Evolutionary conservation across 2,797 vertebrate genomes (phyloP), one percentile per base, ranked within the genome.

Genomic region (Acomys russatus): DNA sequence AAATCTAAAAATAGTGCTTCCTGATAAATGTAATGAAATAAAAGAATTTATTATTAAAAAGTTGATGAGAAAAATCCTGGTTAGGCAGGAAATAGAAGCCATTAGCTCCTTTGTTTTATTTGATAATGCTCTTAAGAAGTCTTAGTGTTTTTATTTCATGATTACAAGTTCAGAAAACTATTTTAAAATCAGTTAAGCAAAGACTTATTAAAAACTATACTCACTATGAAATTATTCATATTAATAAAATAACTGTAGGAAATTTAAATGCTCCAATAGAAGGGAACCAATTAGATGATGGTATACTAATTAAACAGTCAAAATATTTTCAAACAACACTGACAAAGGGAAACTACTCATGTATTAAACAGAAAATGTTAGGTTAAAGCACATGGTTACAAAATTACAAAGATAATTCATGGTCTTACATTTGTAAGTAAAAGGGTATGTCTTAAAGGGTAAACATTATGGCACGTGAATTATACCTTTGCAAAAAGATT

Each of bases 191-290:
- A 66, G 82, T 51, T 84, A 84, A 66, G 82, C 28, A 66, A 84
- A 84, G 17, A 66, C 82, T 49, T 84, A 84, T 30, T 44, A 74
- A 63, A 79, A 83, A 44, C n/a, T 63, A 28, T 28, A 82, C 33
- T 80, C 28, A 80, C n/a, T 63, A 83, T 30, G 79, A 83, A 83
- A 83, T 63, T 83, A 83, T 38, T 82, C n/a, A 63, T 83, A 83
- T 83, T 64, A 83, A 59, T 44, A 83, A 83, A 83, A 68, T 66
- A 84, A 84, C 82, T 66, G 14, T 18, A 84, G 28, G 18, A 33
- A 84, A 84, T 84, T 33, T 84, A 84, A 84, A 84, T 66, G 82
- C 17, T 49, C 61, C 5, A 44, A 84, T 49, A 49, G 28, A 33
- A 61, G 54, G 33, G 20, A 80, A 80, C 11, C 20, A 59, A 49